A percentile compares a stretch with the other conserved stretches of the same genome.
Conservation (phyloP, 2,797 vertebrate genomes). For the Percopsis omiscomaycus region DNA sequence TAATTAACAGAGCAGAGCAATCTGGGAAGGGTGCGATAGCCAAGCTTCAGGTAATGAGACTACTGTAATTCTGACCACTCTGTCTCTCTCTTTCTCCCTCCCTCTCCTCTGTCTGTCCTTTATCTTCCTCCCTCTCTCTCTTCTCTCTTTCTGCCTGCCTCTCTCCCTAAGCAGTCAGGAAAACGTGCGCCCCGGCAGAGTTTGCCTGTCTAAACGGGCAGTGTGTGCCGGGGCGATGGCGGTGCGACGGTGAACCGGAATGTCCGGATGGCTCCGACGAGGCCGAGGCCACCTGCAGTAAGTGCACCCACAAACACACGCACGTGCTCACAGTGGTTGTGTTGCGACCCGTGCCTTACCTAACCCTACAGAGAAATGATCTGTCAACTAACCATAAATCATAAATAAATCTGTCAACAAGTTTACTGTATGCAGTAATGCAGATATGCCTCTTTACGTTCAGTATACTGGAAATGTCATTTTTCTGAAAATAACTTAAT, state of each 20-base stretch:
- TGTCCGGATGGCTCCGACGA: conserved; percentile 93
- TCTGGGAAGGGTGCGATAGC: conserved; percentile 27
- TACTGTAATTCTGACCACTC: conserved; percentile 17
- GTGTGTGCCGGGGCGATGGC: conserved; percentile 91
- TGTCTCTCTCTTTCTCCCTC: background rate
- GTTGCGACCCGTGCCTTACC: too few relatives aligned
- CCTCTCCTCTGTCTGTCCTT: conserved; percentile 2
- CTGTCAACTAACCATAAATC: too few relatives aligned
- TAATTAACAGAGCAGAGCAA: conserved; percentile 42
- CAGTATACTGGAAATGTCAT: too few relatives aligned
- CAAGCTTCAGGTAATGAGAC: conserved; percentile 37
- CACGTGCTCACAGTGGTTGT: background rate
- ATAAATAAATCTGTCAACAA: too few relatives aligned
- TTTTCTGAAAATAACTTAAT: too few relatives aligned
- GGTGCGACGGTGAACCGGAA: conserved; percentile 93
- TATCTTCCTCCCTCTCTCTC: background rate
- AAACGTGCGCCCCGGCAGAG: conserved; percentile 88
- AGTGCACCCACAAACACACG: conserved; percentile 53
- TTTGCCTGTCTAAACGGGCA: conserved; percentile 93
- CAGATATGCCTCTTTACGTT: too few relatives aligned
- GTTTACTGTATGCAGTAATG: too few relatives aligned
- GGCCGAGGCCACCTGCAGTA: conserved; percentile 90
- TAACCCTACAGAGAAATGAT: too few relatives aligned
- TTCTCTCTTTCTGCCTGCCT: background rate
- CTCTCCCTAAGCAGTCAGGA: conserved; percentile 82